Evolutionary conservation across 2,113 vertebrate species (phyloP), one percentile per base, ranked within the genome.

Genomic region (Nothocercus julius): DNA sequence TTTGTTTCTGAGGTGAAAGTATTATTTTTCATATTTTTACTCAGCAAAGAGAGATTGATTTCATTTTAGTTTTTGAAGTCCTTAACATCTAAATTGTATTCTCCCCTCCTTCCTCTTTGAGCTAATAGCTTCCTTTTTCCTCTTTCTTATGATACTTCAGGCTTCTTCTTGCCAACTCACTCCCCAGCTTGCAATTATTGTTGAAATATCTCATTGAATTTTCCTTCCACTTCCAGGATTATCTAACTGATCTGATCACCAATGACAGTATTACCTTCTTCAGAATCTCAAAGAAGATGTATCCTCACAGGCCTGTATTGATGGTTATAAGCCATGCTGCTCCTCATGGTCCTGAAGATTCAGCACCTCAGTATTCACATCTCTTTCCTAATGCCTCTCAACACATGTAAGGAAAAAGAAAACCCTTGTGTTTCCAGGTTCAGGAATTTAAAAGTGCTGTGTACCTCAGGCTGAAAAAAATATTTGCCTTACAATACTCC

Each of bases 241-340:
- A 99, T 97, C 98, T 99, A 94, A 99, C 99, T 1, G 99, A 99
- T 96, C 96, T 99, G 96, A 99, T 99, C 95, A 99, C 99, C 97
- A 99, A 99, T 15, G 97, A 99, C 98, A 99, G 99, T 85, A 97
- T 99, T 97, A 98, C 97, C 97, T 99, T 99, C 98, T 99, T 99
- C 98, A 98, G 98, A 30, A 98, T 97, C 20, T 99, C 99, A 32
- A 99, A 99, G 98, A 99, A 98, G 97, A 98, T 98, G 98, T 99
- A 99, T 97, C 99, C 99, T 10, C 98, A 99, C 94, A 97, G 99
- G 45, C 99, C 99, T 0, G 98, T 99, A 47, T 97, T 99, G 95
- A 99, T 99, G 99, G 98, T 99, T 81, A 96, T 99, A 95, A 99
- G 99, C 96, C 99, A 99, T 3, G 99, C 99, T 3, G 99, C 99